Evolutionary conservation across 2,888 invertebrate species (phyloP), one percentile per base, ranked within the genome.

Genomic region (Lutraria lutraria): DNA sequence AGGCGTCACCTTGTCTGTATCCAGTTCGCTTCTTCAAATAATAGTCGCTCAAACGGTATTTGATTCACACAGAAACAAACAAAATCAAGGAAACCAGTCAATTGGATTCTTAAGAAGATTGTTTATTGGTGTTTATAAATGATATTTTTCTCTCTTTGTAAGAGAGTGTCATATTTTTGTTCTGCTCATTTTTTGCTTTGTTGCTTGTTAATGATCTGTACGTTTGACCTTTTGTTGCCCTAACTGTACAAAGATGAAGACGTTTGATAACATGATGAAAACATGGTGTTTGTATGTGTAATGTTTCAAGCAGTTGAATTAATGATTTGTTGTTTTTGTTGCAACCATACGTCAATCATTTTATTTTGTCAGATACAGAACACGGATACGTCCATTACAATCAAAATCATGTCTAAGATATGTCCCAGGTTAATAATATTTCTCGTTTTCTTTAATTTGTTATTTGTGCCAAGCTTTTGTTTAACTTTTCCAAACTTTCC

Each of bases 1-100:
- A 31, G 76, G 76, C 34, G 76, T 34, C 76, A 76, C 76, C 76
- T 25, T 76, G 76, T 76, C 76, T 76, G 29, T 76, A 34, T 76
- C 76, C 29, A 31, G 34, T 34, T 13, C 31, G 31, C 34, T 31
- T 76, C 34, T 76, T 76, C 76, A 76, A 76, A 76, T 34, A 34
- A 76, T 76, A 76, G 34, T 76, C 76, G 25, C 63, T 68, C 25
- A 68, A 68, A 68, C 63, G 63, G 63, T 68, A 68, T 68, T 68
- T 68, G 63, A 68, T 68, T 68, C 25, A 25, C 63, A 25, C 63
- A 25, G 63, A 68, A 68, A 68, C 63, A 68, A 68, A 68, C 63
- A 68, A 68, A 68, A 68, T 68, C 63, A 68, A 68, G 63, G 25
- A 68, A 68, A 25, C 63, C n/a, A 68, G 63, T 68, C 63, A 68